These are phyloP conservation scores for Liparis tanakae DNA, from an alignment of 2,797 vertebrate species.

Conservation along the genomic window DNA sequence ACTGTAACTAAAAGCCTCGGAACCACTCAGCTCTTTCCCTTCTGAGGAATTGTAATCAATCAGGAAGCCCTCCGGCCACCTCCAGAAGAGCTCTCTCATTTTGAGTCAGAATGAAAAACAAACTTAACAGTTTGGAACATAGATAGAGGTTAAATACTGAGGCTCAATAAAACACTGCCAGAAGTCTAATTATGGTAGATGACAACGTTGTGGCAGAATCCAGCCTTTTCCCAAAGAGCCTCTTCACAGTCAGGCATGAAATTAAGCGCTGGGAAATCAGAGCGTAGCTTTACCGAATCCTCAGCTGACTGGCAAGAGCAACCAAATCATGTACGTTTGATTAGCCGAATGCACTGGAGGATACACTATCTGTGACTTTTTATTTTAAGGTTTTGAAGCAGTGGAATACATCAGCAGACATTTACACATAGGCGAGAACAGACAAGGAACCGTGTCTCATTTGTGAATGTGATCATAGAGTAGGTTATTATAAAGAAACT, in stretches of 20 bases:
- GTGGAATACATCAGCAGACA: slow-evolving; percentile 13
- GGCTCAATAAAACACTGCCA: slow-evolving; percentile 57
- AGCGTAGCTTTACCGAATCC: slow-evolving; percentile 26
- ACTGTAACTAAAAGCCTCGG: slow-evolving; percentile 49
- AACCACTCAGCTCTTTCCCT: slow-evolving; percentile 62
- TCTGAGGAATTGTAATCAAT: slow-evolving; percentile 75
- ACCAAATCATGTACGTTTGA: slow-evolving; percentile 31
- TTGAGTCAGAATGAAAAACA: slow-evolving; percentile 49
- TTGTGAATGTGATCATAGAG: slow-evolving; percentile 10
- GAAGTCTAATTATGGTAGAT: slow-evolving; percentile 63
- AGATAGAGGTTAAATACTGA: slow-evolving; percentile 56
- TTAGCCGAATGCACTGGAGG: slow-evolving; percentile 20
- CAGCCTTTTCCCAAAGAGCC: slow-evolving; percentile 31
- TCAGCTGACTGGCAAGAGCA: slow-evolving; percentile 12
- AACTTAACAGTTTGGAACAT: slow-evolving; percentile 52
- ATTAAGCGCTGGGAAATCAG: slow-evolving; percentile 38
- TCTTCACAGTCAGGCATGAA: slow-evolving; percentile 32
- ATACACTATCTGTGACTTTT: slow-evolving; percentile 30
- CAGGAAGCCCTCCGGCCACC: slow-evolving; percentile 62
- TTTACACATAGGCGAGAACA: not conserved
- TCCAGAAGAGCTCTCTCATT: slow-evolving; percentile 62
- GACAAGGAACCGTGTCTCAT: not conserved
- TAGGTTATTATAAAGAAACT: not conserved
- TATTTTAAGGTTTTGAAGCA: slow-evolving; percentile 13
- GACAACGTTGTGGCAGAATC: slow-evolving; percentile 50